Evolutionary conservation across 1,140 invertebrate species (phyloP).

Genomic region (Brachionus rotundiformis): DNA sequence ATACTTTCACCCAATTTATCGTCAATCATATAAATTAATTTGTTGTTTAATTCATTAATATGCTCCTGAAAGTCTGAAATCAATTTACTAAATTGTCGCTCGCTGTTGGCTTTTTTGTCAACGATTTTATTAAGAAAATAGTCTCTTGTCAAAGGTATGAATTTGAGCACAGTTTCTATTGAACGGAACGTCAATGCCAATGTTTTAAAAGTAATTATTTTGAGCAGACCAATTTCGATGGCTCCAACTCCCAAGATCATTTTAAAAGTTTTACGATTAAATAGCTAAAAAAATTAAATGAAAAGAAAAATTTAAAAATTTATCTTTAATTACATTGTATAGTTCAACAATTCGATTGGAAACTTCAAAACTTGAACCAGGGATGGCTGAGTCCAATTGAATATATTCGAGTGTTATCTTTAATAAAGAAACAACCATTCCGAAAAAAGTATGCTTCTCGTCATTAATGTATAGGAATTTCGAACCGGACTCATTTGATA

Average conservation of each 20-base stretch:
- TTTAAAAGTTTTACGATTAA: constrained; percentile 89
- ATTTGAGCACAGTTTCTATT: constrained; percentile 34
- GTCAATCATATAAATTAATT: constrained; percentile 84
- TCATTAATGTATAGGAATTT: constrained; percentile 72
- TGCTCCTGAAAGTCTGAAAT: constrained; percentile 73
- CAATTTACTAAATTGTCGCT: constrained; percentile 47
- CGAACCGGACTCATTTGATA: constrained; percentile 32
- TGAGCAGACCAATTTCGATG: constrained; percentile 86
- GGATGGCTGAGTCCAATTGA: constrained; percentile 71
- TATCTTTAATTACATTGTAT: constrained; percentile 66
- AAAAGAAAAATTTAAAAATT: constrained; percentile 28
- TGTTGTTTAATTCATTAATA: constrained; percentile 84
- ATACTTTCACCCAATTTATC: constrained; percentile 71
- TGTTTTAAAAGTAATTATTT: constrained; percentile 92
- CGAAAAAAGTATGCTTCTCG: constrained; percentile 82
- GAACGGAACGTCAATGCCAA: constrained; percentile 62
- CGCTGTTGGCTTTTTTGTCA: constrained; percentile 17
- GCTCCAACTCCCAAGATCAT: constrained; percentile 92
- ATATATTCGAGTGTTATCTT: constrained; percentile 78
- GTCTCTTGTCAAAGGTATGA: constrained; percentile 24
- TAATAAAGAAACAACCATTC: constrained; percentile 54
- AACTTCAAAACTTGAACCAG: constrained; percentile 71
- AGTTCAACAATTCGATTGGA: constrained; percentile 82
- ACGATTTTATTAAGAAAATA: not conserved
- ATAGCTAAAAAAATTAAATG: constrained; percentile 68